Conservation (phyloP, 2,113 vertebrate species). For the Turnix velox region DNA sequence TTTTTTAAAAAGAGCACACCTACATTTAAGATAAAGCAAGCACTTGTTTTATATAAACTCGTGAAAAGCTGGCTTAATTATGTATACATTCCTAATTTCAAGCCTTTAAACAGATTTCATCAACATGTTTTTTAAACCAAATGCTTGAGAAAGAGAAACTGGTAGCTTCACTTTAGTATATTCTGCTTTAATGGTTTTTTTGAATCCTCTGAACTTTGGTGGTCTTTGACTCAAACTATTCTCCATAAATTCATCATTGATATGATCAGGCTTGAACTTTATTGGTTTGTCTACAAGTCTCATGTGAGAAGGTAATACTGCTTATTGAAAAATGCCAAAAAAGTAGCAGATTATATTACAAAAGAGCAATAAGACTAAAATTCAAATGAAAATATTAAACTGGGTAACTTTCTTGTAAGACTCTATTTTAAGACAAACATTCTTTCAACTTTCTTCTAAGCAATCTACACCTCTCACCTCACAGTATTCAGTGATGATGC, state of each 20-base stretch:
- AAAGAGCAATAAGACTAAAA: not conserved
- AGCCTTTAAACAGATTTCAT: not conserved
- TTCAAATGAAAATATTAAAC: not conserved
- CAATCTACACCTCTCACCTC: slow-evolving; percentile 73
- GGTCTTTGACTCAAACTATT: not conserved
- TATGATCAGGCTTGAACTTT: not conserved
- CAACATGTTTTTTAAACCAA: not conserved
- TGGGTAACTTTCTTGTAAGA: not conserved
- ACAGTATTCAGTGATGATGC: slow-evolving; percentile 86
- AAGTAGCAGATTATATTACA: not conserved
- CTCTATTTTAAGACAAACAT: not conserved
- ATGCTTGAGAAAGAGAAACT: not conserved
- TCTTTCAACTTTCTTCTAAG: not conserved
- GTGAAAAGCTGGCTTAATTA: not conserved
- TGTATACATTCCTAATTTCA: not conserved
- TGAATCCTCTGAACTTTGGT: not conserved
- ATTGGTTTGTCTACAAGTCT: not conserved
- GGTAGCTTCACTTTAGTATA: not conserved
- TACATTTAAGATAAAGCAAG: not conserved
- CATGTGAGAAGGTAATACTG: not conserved
- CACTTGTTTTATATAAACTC: not conserved
- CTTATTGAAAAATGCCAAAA: not conserved
- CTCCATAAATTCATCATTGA: not conserved
- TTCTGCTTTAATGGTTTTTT: not conserved
- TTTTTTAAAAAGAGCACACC: not conserved